A percentile compares a stretch with the other conserved stretches of the same genome.
Evolutionary conservation across 2,797 vertebrate genomes (phyloP).

Genomic region (Macroramphosus scolopax): DNA sequence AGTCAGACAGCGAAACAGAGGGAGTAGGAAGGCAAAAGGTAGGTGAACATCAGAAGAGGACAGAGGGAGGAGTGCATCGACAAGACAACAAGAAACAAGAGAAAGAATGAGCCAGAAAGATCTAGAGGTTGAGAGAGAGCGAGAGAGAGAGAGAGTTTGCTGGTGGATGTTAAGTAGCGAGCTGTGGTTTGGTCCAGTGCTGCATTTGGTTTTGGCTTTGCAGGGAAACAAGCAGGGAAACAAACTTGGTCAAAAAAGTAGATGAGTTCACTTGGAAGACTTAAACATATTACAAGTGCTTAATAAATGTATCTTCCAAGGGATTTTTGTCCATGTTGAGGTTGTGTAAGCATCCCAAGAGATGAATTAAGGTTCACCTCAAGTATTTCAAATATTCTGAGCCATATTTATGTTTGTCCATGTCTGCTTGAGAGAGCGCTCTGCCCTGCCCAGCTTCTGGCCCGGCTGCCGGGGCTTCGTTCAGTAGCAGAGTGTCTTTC

Average conservation of each 20-base stretch:
- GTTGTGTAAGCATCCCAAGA: constrained; percentile 55
- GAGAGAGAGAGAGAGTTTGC: constrained; percentile 38
- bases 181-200: constrained; percentile 58
- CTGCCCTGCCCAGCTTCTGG: constrained; percentile 56
- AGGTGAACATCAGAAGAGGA: constrained; percentile 42
- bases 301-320: constrained; percentile 51
- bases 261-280: constrained; percentile 38
- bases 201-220: constrained; percentile 63
- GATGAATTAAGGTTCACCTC: constrained; percentile 55
- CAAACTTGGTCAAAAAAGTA: constrained; percentile 40
- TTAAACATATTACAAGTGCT: constrained; percentile 53
- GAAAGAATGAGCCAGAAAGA: constrained; percentile 32
- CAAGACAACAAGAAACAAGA: constrained; percentile 36
- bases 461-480: constrained; percentile 38
- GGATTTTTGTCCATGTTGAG: constrained; percentile 42
- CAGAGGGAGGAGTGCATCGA: constrained; percentile 36
- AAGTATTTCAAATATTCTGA: constrained; percentile 64
- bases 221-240: constrained; percentile 48
- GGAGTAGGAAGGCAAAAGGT: constrained; percentile 44
- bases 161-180: constrained; percentile 57
- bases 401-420: constrained; percentile 66
- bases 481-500: constrained; percentile 73
- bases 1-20: constrained; percentile 37
- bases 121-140: no score
- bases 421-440: constrained; percentile 53